Base-by-base conservation (phyloP, 2,888 invertebrate genomes). In the Lymantria monacha region DNA sequence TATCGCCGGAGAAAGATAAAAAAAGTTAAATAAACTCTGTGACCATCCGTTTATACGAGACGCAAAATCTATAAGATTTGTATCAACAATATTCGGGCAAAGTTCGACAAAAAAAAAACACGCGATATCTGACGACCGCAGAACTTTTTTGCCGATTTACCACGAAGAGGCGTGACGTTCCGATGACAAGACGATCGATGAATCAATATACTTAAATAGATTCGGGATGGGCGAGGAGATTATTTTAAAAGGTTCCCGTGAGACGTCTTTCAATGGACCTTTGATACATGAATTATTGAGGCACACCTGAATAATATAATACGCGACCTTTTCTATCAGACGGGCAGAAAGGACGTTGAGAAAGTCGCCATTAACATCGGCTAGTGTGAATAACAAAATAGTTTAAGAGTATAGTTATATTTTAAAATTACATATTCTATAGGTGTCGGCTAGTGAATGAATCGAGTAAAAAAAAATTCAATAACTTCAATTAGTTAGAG, bases 131-230 rank as follows among this genome's bases (percentile, higher is more conserved):
- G 58, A 22, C 47, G 53, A 51, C 46, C 41, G 12, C 51, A 46
- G 36, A 30, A 51, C 50, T 79, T 79, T 78, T 78, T 42, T 42
- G 42, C 59, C 45, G 42, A 22, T 40, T 59, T 61, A 79, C 79
- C 74, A 51, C 61, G 63, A 75, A 79, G 51, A 66, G 78, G 80
- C 80, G 79, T 65, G 63, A 43, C 15, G 30, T 3, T 11, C 40
- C 55, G 55, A 57, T 54, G 59, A 45, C 48, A 46, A 51, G 48
- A 49, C 53, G 53, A 61, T 65, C 60, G 55, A 65, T 60, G 46
- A 53, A 63, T 60, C 54, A 54, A 64, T 60, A 62, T 44, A 36
- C 41, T 30, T 51, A 52, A 53, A 60, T 63, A 60, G 49, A 61
- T 55, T 51, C 22, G 46, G 52, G 45, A 44, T 48, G 7, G 51